Evolutionary conservation across 2,888 invertebrate species (phyloP), one percentile per base, ranked within the genome.

Genomic region (Cylindroiulus punctatus): DNA sequence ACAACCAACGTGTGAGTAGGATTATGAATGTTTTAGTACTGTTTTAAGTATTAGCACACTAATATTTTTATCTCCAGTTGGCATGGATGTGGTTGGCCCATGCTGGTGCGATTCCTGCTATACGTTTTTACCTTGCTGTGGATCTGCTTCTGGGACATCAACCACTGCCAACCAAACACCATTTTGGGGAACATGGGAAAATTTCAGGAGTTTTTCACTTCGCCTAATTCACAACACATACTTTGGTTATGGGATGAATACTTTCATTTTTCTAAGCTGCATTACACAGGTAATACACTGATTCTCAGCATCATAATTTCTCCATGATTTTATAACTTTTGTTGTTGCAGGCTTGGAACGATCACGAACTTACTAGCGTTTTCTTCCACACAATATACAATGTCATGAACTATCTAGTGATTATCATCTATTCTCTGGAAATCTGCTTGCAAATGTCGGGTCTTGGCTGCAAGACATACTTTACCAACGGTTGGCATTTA

Each of bases 391-490:
- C 2, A 22, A n/a, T 83, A 22, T 42, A 8, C n/a, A 10, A 3
- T 22, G 83, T 83, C 26, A 76, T 22, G n/a, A 85, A 86, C 47
- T 44, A 44, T 22, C 22, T 86, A 0, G 86, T 86, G 0, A 1
- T 81, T 30, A 44, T 86, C 26, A 44, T 86, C 17, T 86, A 42
- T 82, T 5, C 81, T 12, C 22, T 86, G 36, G 86, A 86, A 81
- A 42, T 86, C 5, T 14, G 7, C 17, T 44, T 86, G 17, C 40
- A 82, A 44, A 81, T 86, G 19, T 17, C 36, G 12, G 86, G 44
- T 5, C 44, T 30, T 26, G 86, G 86, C 26, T 81, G 57, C 44
- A 81, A 81, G 17, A 86, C 17, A 26, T 86, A 86, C 65, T 81
- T 86, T 30, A 30, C 65, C 0, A 44, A 44, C 26, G 47, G 86